Percentiles rank a stretch among this genome's conserved stretches.
phyloP scores from a whole-genome alignment of 2,888 invertebrate genomes.

The Lissonota sp. region DNA sequence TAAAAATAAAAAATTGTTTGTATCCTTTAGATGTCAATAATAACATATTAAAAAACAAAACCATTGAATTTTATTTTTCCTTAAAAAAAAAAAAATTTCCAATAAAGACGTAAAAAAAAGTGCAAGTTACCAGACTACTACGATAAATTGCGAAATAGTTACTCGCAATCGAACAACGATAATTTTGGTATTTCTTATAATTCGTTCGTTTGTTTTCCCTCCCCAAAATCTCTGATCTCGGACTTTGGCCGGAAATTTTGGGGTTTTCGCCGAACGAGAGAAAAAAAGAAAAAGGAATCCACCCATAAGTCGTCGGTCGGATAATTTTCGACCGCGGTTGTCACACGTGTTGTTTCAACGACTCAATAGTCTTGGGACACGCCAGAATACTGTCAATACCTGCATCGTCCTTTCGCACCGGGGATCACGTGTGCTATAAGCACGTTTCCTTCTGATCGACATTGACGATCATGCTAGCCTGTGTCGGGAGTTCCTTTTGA shows the following conservation, averaged over 20 bases:
- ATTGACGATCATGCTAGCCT: conserved; percentile 77
- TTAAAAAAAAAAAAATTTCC: too few species aligned
- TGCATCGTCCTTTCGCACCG: conserved; percentile 66
- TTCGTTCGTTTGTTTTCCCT: conserved; percentile 8
- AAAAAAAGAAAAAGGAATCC: too few species aligned
- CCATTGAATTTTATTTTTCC: too few species aligned
- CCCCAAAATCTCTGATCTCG: conserved; percentile 11
- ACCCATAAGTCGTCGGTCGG: not conserved
- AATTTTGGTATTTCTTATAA: not conserved
- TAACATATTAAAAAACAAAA: too few species aligned
- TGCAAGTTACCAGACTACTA: too few species aligned
- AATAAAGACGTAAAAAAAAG: too few species aligned
- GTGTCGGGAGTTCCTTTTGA: conserved; percentile 77
- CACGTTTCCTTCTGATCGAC: conserved; percentile 81
- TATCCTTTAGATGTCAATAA: too few species aligned
- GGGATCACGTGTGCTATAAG: conserved; percentile 80
- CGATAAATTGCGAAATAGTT: conserved; percentile 21
- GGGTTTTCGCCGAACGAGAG: conserved; percentile 3
- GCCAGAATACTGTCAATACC: conserved; percentile 56
- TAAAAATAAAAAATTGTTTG: too few species aligned
- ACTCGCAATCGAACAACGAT: conserved; percentile 15
- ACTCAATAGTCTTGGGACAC: conserved; percentile 52
- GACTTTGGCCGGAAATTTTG: conserved; percentile 15
- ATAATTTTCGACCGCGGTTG: too few species aligned
- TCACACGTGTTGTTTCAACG: not conserved